These are phyloP conservation scores for Theretra japonica DNA, from an alignment of 2,888 invertebrate species.

Conservation along the genomic window DNA sequence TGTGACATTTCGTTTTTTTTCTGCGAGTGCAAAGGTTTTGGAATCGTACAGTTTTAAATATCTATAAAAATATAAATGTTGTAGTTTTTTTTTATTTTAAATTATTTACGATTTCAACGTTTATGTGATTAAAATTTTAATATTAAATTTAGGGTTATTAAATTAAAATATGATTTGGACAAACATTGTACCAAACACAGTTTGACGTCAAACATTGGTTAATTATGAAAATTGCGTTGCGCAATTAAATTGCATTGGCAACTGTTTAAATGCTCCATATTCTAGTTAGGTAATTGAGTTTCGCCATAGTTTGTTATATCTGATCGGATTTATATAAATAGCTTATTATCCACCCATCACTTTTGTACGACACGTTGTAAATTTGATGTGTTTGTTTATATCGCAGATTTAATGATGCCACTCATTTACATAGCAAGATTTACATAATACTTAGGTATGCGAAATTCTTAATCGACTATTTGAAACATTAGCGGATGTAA, in stretches of 20 bases:
- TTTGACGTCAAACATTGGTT: slow-evolving; percentile 13
- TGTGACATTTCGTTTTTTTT: neutral
- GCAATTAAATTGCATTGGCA: slow-evolving; percentile 13
- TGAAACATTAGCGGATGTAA: too few relatives aligned
- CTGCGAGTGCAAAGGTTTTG: too few relatives aligned
- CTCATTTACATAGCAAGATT: too few relatives aligned
- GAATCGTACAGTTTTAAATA: too few relatives aligned
- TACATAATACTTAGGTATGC: too few relatives aligned
- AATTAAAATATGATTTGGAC: neutral
- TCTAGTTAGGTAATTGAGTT: slow-evolving; percentile 18
- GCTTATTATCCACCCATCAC: slow-evolving; percentile 12
- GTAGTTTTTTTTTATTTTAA: neutral
- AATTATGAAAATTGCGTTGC: slow-evolving; percentile 21
- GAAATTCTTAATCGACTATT: too few relatives aligned
- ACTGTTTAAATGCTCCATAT: slow-evolving; percentile 17
- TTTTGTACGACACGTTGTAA: neutral
- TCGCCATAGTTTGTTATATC: slow-evolving; percentile 14
- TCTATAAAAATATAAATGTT: neutral
- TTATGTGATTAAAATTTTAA: neutral
- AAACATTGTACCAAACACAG: neutral
- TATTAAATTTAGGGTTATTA: neutral
- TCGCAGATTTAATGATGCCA: too few relatives aligned
- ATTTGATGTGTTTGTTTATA: neutral
- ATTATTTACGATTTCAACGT: neutral
- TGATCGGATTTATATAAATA: slow-evolving; percentile 13